Evolutionary conservation across 1,140 invertebrate species (phyloP), one percentile per base, ranked within the genome.

Genomic region (Euura saliciscinereae): DNA sequence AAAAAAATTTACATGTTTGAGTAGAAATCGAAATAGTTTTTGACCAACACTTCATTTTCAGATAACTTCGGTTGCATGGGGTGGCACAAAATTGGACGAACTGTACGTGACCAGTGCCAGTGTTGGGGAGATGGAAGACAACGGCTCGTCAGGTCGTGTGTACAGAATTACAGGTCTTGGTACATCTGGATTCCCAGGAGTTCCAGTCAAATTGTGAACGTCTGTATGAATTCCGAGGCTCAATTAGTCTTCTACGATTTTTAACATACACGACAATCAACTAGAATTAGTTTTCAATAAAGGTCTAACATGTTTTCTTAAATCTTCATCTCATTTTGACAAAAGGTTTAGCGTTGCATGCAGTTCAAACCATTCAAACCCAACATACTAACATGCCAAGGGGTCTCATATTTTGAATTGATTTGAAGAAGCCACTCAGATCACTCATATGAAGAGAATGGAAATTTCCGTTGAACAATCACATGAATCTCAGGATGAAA

Each of bases 51-150:
- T 59, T 59, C 51, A n/a, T 59, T 59, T 59, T 1, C 51, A 71
- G 59, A 65, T 86, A 3, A 90, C 89, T 2, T 89, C 88, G 0
- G 85, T 84, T 11, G 88, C 86, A 68, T 90, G 87, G 77, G 89
- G 89, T 7, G 89, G 89, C 2, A 75, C 79, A 4, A 82, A 89
- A 75, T 79, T 86, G 70, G 82, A 84, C 71, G 84, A 85, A 66
- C 75, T 89, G 0, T 89, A 83, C 74, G 84, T 89, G 2, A 89
- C 88, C 0, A 79, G 78, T n/a, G 82, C 78, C 84, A 59, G 59
- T 11, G 13, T 71, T 5, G 28, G 6, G 73, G 43, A 86, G 51
- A 64, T 80, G 6, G 71, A 74, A 10, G 64, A 66, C 13, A 68
- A 85, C 46, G 85, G 87, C 11, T 46, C 82, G 44, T 83, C 84